A percentile compares a stretch with the other conserved stretches of the same genome.
Evolutionary conservation across 2,797 vertebrate species (phyloP).

Genomic region (Arctocebus calabarensis): DNA sequence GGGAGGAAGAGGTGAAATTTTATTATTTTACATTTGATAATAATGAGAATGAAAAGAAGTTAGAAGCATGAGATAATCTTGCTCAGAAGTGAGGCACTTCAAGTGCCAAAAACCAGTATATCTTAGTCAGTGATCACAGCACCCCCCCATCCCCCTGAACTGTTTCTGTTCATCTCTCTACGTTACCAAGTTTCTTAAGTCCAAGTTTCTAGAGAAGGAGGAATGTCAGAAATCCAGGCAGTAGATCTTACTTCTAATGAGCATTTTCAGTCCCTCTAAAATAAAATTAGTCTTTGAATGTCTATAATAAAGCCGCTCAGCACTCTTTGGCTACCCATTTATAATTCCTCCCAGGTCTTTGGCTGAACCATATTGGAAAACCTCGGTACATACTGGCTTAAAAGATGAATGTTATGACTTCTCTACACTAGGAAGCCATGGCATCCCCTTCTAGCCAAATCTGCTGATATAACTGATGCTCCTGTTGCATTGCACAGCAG

Average conservation of each 20-base stretch:
- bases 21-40: conserved; percentile 26
- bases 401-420: background rate
- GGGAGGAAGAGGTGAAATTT: background rate
- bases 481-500: background rate
- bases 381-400: background rate
- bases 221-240: background rate
- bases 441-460: background rate
- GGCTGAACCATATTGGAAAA: background rate
- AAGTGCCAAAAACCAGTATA: background rate
- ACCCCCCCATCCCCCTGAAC: background rate
- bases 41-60: conserved; percentile 12
- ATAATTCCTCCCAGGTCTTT: background rate
- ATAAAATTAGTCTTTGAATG: background rate
- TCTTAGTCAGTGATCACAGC: background rate
- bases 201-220: background rate
- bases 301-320: background rate
- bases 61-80: conserved; percentile 4
- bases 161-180: background rate
- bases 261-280: conserved; percentile 15
- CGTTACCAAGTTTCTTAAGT: background rate
- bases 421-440: background rate
- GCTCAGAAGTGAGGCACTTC: background rate
- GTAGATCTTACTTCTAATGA: background rate
- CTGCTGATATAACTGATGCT: background rate
- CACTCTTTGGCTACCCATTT: background rate